A percentile compares a stretch with the other conserved stretches of the same genome.
These are phyloP conservation scores for Garra rufa DNA, from an alignment of 2,113 vertebrate species.

Conservation along the genomic window DNA sequence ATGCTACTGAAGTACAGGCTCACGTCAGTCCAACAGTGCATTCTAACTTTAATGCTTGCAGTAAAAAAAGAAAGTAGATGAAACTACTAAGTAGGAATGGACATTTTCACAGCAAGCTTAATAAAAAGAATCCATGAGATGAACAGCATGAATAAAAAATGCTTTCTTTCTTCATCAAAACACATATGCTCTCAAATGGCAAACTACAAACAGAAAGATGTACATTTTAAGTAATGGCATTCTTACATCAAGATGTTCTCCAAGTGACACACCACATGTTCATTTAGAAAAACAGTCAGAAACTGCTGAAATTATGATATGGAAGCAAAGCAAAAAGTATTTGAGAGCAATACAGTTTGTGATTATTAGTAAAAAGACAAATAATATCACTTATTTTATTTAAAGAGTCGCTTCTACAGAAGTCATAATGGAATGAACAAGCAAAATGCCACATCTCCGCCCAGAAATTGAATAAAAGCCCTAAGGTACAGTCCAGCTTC, in stretches of 20 bases:
- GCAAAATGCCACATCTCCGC: slow-evolving; percentile 30
- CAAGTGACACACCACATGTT: neutral
- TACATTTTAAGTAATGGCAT: neutral
- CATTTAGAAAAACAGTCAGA: neutral
- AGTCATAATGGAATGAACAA: neutral
- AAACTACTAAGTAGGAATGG: neutral
- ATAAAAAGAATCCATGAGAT: neutral
- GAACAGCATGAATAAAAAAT: neutral
- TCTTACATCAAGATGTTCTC: neutral
- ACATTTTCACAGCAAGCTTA: neutral
- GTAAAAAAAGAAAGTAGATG: neutral
- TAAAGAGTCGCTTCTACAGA: neutral
- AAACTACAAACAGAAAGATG: neutral
- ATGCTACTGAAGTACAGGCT: neutral
- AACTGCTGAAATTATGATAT: neutral
- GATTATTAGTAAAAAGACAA: neutral
- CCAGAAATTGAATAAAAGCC: slow-evolving; percentile 46
- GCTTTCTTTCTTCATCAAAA: neutral
- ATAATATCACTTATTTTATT: neutral
- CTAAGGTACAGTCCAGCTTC: slow-evolving; percentile 42
- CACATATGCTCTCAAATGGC: neutral
- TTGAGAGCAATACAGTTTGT: neutral
- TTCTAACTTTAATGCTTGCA: neutral
- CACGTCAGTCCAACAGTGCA: neutral
- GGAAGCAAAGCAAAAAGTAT: neutral